phyloP scores from a whole-genome alignment of 1,140 invertebrate species.

The Drosophila pruinosa region DNA sequence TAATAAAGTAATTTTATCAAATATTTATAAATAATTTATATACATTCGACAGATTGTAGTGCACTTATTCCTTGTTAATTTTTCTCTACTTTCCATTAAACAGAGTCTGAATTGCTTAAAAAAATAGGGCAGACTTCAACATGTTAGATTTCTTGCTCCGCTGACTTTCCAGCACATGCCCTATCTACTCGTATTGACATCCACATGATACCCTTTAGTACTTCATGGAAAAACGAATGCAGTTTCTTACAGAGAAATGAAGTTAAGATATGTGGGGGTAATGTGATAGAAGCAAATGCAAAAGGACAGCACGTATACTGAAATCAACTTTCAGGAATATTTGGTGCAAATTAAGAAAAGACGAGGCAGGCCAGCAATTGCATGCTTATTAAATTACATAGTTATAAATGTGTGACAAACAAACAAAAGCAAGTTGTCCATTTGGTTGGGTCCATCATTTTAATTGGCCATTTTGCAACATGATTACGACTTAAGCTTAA shows the following conservation, averaged over 20 bases:
- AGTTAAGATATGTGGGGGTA: constrained; percentile 31
- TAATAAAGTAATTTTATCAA: background rate
- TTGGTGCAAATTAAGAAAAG: constrained; percentile 6
- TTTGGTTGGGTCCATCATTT: constrained; percentile 53
- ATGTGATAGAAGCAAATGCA: constrained; percentile 22
- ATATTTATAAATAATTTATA: too few relatives aligned
- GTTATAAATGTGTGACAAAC: constrained; percentile 53
- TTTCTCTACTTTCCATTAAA: background rate
- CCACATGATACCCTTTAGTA: background rate
- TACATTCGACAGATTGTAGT: too few relatives aligned
- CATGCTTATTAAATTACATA: constrained; percentile 58
- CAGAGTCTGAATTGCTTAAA: background rate
- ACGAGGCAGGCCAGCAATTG: background rate
- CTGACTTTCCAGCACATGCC: background rate
- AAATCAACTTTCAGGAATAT: constrained; percentile 19
- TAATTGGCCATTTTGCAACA: constrained; percentile 63
- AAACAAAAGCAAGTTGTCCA: constrained; percentile 37
- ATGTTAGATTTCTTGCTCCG: background rate
- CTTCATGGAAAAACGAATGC: constrained; percentile 16
- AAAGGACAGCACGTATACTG: constrained; percentile 8
- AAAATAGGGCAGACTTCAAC: background rate
- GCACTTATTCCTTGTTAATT: too few relatives aligned
- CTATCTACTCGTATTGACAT: constrained; percentile 3
- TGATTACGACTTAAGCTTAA: constrained; percentile 70
- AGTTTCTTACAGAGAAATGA: constrained; percentile 8